Percentiles rank a stretch among this genome's conserved stretches.
These are phyloP conservation scores for Patella caerulea DNA, from an alignment of 2,888 invertebrate genomes.

Conservation along the genomic window DNA sequence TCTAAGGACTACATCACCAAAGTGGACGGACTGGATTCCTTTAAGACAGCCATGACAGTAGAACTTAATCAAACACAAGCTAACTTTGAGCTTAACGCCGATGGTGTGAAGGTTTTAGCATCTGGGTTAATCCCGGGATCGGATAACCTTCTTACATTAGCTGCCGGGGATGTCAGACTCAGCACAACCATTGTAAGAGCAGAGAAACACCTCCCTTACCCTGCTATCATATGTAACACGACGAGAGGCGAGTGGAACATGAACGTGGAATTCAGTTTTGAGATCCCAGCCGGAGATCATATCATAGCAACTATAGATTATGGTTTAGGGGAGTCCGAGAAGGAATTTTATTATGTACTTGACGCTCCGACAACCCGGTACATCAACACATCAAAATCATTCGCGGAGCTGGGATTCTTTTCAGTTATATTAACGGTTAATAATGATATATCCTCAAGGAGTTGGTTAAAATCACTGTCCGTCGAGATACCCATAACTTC, in stretches of 20 bases:
- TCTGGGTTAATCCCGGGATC: conserved; percentile 17
- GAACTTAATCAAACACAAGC: conserved; percentile 22
- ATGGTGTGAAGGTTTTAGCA: conserved; percentile 8
- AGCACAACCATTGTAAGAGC: conserved; percentile 42
- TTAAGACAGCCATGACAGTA: conserved; percentile 27
- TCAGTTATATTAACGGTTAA: conserved; percentile 47
- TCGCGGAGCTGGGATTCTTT: conserved; percentile 56
- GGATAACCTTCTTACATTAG: conserved; percentile 31
- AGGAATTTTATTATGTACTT: conserved; percentile 49
- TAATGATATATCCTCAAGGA: conserved; percentile 58
- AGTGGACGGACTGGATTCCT: conserved; percentile 37
- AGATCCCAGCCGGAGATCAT: conserved; percentile 53
- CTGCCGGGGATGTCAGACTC: conserved; percentile 17
- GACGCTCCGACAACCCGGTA: conserved; percentile 33
- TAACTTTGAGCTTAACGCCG: conserved; percentile 9
- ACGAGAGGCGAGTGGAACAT: conserved; percentile 49
- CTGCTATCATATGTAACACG: conserved; percentile 39
- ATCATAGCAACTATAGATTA: conserved; percentile 55
- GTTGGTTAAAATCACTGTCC: conserved; percentile 48
- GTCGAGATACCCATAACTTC: conserved; percentile 63
- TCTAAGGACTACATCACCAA: conserved; percentile 36
- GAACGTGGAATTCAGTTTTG: conserved; percentile 51
- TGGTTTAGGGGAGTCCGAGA: conserved; percentile 54
- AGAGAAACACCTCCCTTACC: conserved; percentile 40
- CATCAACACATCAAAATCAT: conserved; percentile 46